Evolutionary conservation across 2,888 invertebrate genomes (phyloP), one percentile per base, ranked within the genome.

Genomic region (Apantesis nais): DNA sequence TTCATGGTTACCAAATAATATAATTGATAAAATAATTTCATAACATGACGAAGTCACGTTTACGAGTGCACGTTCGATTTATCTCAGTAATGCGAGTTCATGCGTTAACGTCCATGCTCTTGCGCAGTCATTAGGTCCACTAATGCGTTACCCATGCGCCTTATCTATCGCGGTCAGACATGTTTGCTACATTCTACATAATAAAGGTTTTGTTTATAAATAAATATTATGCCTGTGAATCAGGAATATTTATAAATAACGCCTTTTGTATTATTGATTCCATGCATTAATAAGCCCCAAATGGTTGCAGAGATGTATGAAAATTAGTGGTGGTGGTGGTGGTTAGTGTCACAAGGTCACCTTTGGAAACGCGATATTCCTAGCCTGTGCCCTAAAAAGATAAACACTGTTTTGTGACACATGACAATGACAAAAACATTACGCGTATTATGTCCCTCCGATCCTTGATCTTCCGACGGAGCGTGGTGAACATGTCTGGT

Each of bases 91-190:
- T 66, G 66, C 58, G 25, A 66, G 66, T 66, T 66, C 29, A 39
- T 39, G 37, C 58, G 58, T 66, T 39, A 66, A 55, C 55, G 9
- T 55, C 1, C 9, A 64, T n/a, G n/a, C 64, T 44, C 31, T 48
- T 52, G 66, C 66, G 66, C 58, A 66, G 39, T 25, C 66, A 71
- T 70, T 39, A 34, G 39, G 58, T 71, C 58, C 14, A 37, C 55
- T 66, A 55, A 48, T 66, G 66, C 58, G 67, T 70, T 66, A 34
- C 52, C 63, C 66, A 37, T 62, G 66, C 48, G 37, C 61, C 16
- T 80, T 80, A 79, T 80, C 79, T 74, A 69, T 64, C 16, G 37
- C n/a, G 75, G 75, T 25, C 64, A 68, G 31, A 22, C 41, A 7
- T 22, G 62, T 52, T 62, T 67, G 39, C n/a, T 19, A 0, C 44